Base-by-base conservation (phyloP, 2,797 vertebrate genomes). In the Sebastiscus albofasciatus region DNA sequence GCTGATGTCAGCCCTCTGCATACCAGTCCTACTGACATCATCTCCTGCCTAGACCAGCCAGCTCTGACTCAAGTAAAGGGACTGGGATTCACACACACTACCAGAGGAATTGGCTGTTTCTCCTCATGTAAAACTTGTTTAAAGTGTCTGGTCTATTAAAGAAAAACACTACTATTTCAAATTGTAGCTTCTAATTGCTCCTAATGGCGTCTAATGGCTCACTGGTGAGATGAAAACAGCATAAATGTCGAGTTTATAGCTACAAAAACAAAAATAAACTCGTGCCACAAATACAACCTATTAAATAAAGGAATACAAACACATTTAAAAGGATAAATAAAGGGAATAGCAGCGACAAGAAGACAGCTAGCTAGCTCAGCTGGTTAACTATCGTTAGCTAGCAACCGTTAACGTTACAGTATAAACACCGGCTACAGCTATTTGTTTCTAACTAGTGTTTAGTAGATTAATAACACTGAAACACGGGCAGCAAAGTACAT, bases 11-110 rank as follows among this genome's bases (percentile, higher is more conserved):
- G 90, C 85, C 77, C 36, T 84, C 86, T 84, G 90, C 94, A 95
- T 95, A 90, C 94, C 94, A 92, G 84, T 82, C 83, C 79, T 64
- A 90, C 94, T 91, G 16, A 95, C 92, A 90, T 95, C 94, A 95
- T 49, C 92, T 88, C 84, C 91, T 90, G 62, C 81, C 72, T 1
- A 16, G 49, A 69, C 54, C 82, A 72, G 73, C 72, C 58, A 77
- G 67, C 83, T 65, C 84, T 26, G 26, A 77, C 75, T 85, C 81
- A 34, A 24, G 93, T 91, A 92, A 93, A 91, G 75, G 86, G 81
- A 76, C 81, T 68, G 54, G 18, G 46, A 4, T 64, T 67, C 9
- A 31, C 5, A 54, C 46, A 68, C 33, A 59, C 54, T 8, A 13
- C 8, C 14, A 6, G 10, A 12, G 1, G 3, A 14, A 58, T 11